Evolutionary conservation across 2,888 invertebrate genomes (phyloP).

Genomic region (Laothoe populi): DNA sequence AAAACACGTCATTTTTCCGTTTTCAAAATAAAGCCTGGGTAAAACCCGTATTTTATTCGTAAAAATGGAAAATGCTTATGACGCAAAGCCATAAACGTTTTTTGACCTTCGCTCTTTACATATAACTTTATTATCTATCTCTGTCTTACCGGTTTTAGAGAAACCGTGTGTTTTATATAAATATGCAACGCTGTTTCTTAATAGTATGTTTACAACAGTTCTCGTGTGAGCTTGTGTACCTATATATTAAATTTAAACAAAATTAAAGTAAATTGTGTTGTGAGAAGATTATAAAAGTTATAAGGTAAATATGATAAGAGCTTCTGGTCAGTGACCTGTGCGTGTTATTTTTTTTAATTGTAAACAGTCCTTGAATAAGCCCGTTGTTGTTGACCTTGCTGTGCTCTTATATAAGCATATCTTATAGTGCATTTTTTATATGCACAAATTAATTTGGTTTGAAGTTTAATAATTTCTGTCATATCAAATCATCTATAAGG

Average conservation of each 20-base stretch:
- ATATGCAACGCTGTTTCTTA: conserved; percentile 7
- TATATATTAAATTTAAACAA: neutral
- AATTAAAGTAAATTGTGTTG: neutral
- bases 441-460: too few relatives aligned
- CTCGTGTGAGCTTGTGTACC: conserved; percentile 1
- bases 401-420: neutral
- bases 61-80: conserved; percentile 3
- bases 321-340: conserved; percentile 3
- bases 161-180: conserved; percentile 13
- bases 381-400: conserved; percentile 2
- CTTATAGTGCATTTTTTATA: too few relatives aligned
- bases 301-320: conserved; percentile 3
- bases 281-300: neutral
- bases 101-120: neutral
- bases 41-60: neutral
- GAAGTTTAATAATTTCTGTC: too few relatives aligned
- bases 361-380: neutral
- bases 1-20: neutral
- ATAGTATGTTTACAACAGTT: conserved; percentile 29
- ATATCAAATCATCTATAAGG: too few relatives aligned
- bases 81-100: neutral
- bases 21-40: conserved; percentile 1
- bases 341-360: neutral
- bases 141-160: neutral
- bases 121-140: neutral